These are phyloP conservation scores for Hylaeus volcanicus DNA, from an alignment of 1,140 invertebrate species.

Conservation along the genomic window DNA sequence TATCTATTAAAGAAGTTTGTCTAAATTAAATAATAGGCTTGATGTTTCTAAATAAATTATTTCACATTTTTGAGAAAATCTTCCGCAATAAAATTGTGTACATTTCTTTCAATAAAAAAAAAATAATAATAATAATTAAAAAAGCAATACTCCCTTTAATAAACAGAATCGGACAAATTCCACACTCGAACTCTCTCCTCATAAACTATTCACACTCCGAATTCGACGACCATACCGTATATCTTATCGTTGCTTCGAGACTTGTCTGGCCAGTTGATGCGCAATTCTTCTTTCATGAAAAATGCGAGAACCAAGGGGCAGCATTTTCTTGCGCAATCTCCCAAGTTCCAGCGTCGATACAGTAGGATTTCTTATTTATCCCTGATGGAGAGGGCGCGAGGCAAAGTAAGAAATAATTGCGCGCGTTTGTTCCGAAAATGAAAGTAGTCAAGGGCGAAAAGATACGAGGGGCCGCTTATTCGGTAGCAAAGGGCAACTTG, in stretches of 20 bases:
- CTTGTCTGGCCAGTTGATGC: background rate
- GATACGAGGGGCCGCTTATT: conserved; percentile 25
- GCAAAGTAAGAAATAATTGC: conserved; percentile 34
- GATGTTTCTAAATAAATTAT: too few species aligned
- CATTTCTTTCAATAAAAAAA: too few species aligned
- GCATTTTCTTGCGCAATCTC: conserved; percentile 14
- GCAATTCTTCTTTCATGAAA: background rate
- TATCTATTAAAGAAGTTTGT: too few species aligned
- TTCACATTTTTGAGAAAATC: too few species aligned
- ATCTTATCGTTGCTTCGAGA: background rate
- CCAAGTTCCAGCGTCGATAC: background rate
- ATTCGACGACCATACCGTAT: too few species aligned
- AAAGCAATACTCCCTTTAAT: too few species aligned
- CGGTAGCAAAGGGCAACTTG: conserved; percentile 22
- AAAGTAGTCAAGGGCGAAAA: conserved; percentile 5
- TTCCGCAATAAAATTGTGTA: too few species aligned
- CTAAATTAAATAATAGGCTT: too few species aligned
- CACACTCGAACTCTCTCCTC: too few species aligned
- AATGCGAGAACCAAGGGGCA: background rate
- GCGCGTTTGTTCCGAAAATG: conserved; percentile 33
- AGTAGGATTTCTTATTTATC: conserved; percentile 34
- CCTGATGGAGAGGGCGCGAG: background rate
- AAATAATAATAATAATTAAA: too few species aligned
- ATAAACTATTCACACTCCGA: too few species aligned
- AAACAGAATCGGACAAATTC: too few species aligned